A percentile compares a stretch with the other conserved stretches of the same genome.
These are phyloP conservation scores for Chelon labrosus DNA, from an alignment of 2,797 vertebrate genomes.

Conservation along the genomic window DNA sequence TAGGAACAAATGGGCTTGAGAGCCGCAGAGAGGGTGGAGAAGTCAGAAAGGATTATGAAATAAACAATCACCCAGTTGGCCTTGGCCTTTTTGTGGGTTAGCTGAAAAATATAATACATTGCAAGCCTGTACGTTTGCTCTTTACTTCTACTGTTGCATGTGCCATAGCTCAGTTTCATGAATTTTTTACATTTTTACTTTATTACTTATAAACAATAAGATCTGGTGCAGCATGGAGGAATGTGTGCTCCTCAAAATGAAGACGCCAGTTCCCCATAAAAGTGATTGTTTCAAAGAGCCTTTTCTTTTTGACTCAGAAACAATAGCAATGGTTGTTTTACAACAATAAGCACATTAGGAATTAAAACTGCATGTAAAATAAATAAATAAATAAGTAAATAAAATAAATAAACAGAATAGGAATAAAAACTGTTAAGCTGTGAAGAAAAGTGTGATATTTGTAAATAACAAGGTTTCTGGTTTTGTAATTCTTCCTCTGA, in stretches of 20 bases:
- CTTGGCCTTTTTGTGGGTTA: background rate
- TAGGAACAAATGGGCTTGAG: background rate
- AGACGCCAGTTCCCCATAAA: background rate
- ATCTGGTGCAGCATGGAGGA: background rate
- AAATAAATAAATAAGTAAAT: no score
- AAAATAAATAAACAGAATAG: background rate
- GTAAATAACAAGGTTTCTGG: background rate
- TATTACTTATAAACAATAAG: background rate
- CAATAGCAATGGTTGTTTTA: background rate
- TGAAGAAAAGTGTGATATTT: background rate
- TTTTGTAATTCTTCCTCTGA: background rate
- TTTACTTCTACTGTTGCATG: background rate
- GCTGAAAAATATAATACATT: background rate
- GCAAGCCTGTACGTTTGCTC: background rate
- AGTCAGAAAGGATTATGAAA: background rate
- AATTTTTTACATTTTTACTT: background rate
- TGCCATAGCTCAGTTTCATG: background rate
- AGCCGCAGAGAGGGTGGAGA: background rate
- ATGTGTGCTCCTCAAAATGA: background rate
- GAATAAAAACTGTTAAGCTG: background rate
- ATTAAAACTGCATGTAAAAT: constrained; percentile 1
- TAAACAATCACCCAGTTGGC: background rate
- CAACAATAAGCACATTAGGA: background rate
- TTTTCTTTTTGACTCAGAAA: background rate
- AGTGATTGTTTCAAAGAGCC: no score